Evolutionary conservation across 2,888 invertebrate species (phyloP).

Genomic region (Acronicta psi): DNA sequence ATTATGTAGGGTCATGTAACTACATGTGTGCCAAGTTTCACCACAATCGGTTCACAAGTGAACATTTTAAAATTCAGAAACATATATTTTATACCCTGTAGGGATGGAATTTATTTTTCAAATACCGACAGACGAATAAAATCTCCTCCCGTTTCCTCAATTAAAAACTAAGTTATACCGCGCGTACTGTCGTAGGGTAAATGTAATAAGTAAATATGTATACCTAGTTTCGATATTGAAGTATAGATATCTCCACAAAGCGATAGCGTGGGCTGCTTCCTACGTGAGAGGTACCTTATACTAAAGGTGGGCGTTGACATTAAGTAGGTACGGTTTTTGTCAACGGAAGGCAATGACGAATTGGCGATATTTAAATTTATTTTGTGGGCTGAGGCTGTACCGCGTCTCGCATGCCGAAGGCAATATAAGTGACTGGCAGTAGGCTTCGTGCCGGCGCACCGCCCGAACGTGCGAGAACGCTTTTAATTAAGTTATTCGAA

Average conservation of each 20-base stretch:
- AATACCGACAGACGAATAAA: no score
- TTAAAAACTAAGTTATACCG: no score
- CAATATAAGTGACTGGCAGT: constrained; percentile 64
- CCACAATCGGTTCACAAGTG: no score
- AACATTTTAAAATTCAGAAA: no score
- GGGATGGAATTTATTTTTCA: no score
- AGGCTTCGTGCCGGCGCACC: constrained; percentile 76
- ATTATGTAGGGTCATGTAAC: no score
- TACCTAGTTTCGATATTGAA: constrained; percentile 63
- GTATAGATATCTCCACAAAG: constrained; percentile 58
- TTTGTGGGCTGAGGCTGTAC: constrained; percentile 74
- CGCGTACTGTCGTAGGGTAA: no score
- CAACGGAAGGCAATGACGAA: constrained; percentile 82
- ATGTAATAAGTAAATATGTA: no score
- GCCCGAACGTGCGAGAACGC: constrained; percentile 73
- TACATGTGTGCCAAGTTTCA: no score
- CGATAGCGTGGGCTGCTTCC: constrained; percentile 77
- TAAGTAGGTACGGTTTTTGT: constrained; percentile 82
- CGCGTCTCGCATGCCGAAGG: constrained; percentile 63
- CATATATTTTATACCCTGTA: no score
- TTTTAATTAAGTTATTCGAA: constrained; percentile 52
- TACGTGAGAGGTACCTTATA: constrained; percentile 72
- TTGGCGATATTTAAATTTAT: constrained; percentile 81
- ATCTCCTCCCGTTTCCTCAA: no score
- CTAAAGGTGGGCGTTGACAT: constrained; percentile 82